Conservation (phyloP, 2,113 vertebrate genomes). For the Gymnarchus niloticus region DNA sequence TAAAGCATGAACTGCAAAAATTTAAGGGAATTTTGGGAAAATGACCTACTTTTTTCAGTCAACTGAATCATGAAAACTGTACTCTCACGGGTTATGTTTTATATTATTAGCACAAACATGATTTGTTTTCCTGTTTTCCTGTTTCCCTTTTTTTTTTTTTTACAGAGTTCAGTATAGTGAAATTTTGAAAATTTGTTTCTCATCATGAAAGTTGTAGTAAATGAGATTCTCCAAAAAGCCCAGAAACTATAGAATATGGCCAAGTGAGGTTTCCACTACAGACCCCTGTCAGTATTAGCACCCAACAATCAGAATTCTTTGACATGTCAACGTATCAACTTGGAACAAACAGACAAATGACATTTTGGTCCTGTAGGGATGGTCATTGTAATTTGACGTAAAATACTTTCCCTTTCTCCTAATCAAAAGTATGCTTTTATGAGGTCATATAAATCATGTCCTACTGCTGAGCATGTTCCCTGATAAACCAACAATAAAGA, state of each 20-base stretch:
- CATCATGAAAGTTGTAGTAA: constrained; percentile 29
- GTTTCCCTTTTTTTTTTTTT: no score
- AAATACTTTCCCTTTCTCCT: constrained; percentile 28
- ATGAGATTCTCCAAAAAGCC: constrained; percentile 28
- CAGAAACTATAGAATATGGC: constrained; percentile 34
- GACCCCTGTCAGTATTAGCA: constrained; percentile 6
- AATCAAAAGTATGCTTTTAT: constrained; percentile 13
- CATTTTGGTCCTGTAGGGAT: constrained; percentile 16
- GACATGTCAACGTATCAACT: constrained; percentile 18
- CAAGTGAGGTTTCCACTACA: constrained; percentile 14
- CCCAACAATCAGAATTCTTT: constrained; percentile 2
- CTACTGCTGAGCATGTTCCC: constrained; percentile 27
- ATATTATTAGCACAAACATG: no score
- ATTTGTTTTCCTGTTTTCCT: no score
- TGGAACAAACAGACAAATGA: constrained; percentile 20
- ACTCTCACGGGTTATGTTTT: not conserved
- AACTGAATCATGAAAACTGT: not conserved
- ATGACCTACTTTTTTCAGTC: no score
- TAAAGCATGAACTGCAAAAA: not conserved
- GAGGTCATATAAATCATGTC: constrained; percentile 5
- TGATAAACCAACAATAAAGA: constrained; percentile 14
- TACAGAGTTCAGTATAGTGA: not conserved
- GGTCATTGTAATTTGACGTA: constrained; percentile 11
- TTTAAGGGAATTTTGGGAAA: not conserved
- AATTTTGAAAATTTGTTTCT: constrained; percentile 25